Conservation (phyloP, 2,888 invertebrate species). For the Dastarcus helophoroides region DNA sequence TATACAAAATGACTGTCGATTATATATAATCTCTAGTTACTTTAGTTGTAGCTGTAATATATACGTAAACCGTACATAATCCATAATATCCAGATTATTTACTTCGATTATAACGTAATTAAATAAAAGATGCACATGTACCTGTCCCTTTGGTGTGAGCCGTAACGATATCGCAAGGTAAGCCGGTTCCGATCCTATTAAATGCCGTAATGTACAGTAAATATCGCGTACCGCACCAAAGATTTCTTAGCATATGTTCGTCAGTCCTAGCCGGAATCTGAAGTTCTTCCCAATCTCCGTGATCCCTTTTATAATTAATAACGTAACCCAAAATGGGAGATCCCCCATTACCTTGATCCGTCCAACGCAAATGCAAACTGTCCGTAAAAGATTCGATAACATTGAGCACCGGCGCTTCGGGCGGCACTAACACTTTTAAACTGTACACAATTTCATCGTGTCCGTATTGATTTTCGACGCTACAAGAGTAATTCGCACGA, state of each 20-base stretch:
- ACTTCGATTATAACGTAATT: too few relatives aligned
- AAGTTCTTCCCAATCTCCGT: constrained; percentile 85
- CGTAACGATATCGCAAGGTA: constrained; percentile 79
- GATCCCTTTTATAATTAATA: constrained; percentile 80
- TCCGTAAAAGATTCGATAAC: constrained; percentile 75
- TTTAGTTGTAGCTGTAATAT: too few relatives aligned
- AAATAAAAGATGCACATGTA: too few relatives aligned
- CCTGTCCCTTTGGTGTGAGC: constrained; percentile 73
- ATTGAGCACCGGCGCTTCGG: constrained; percentile 70
- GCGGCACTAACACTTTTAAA: constrained; percentile 67
- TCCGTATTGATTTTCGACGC: constrained; percentile 74
- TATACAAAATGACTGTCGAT: too few relatives aligned
- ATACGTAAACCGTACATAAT: too few relatives aligned
- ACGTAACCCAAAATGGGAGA: constrained; percentile 75
- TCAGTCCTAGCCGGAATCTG: constrained; percentile 74
- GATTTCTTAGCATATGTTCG: constrained; percentile 65
- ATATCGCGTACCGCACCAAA: constrained; percentile 82
- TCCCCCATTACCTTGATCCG: constrained; percentile 67
- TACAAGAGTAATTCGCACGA: constrained; percentile 83
- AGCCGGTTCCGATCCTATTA: constrained; percentile 79
- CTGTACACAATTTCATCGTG: constrained; percentile 73
- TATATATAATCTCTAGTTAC: too few relatives aligned
- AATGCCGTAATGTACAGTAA: constrained; percentile 84
- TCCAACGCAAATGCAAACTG: constrained; percentile 70
- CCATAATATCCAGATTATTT: too few relatives aligned